Evolutionary conservation across 2,888 invertebrate species (phyloP), one percentile per base, ranked within the genome.

Genomic region (Erpobdella octoculata): DNA sequence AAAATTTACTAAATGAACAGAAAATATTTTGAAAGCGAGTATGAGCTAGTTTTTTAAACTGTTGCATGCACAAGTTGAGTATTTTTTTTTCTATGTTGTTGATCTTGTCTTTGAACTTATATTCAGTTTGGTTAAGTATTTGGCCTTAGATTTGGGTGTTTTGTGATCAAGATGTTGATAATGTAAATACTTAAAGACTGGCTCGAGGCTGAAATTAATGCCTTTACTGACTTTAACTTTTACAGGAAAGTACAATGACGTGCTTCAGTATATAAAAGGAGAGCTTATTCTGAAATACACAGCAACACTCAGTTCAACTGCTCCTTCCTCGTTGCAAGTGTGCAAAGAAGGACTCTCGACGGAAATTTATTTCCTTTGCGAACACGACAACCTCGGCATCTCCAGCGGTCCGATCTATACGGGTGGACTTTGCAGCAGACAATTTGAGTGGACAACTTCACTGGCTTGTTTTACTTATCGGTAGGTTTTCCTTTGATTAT

Each of bases 381-480:
- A 70, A 31, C 61, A 59, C 36, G 59, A 48, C 59, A 70, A 70
- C 37, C 21, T 25, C 33, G 70, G 70, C 21, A 28, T 62, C 2
- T 5, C 70, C 37, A 36, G 35, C 21, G 70, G 70, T 25, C 70
- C 59, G 25, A 25, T 37, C 12, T 70, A 70, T 31, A 2, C 37
- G 1, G 0, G 25, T 8, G 36, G 37, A 1, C 25, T 35, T 15
- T 70, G 70, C 37, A 53, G n/a, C 58, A 53, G 37, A 8, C 35
- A 48, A 35, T 70, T 70, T 37, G 35, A 70, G 37, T 70, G 70
- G 70, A 36, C 37, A 15, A 70, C 70, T 21, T 70, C 70, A 25
- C 36, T 70, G 8, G 70, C 70, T 59, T 70, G 70, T 36, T 53
- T 70, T 12, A 36, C 35, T 58, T 59, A 58, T 28, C 35, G 59